Evolutionary conservation across 2,113 vertebrate genomes (phyloP).

Genomic region (Leucopternis melanops): DNA sequence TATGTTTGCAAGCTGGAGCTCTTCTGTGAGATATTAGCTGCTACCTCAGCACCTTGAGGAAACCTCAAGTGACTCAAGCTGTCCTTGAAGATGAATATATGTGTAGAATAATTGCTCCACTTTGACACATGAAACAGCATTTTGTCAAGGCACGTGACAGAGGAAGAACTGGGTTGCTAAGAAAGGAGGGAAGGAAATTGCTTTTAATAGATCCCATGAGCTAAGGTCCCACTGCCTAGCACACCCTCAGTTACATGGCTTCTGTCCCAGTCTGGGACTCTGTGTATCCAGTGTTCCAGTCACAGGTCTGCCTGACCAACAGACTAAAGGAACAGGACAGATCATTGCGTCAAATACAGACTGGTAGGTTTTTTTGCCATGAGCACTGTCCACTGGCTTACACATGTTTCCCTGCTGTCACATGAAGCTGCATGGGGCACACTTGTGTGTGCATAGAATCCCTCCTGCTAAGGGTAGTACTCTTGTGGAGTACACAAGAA

Average conservation of each 20-base stretch:
- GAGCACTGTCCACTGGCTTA: not conserved
- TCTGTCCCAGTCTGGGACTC: not conserved
- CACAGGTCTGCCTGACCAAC: not conserved
- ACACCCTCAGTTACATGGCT: not conserved
- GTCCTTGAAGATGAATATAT: not conserved
- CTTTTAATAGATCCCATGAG: not conserved
- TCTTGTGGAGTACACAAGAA: not conserved
- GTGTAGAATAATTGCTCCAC: not conserved
- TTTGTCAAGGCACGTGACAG: not conserved
- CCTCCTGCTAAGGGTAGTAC: not conserved
- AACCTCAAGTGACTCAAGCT: not conserved
- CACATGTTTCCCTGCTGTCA: not conserved
- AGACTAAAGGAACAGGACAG: not conserved
- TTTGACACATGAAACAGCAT: not conserved
- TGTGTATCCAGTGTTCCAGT: not conserved
- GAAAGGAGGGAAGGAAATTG: not conserved
- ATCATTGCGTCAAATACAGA: not conserved
- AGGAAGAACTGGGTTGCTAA: not conserved
- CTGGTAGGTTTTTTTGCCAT: not conserved
- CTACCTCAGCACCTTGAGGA: not conserved
- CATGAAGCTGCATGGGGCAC: not conserved
- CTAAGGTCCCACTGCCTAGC: not conserved
- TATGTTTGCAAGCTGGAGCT: not conserved
- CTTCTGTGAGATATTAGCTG: not conserved
- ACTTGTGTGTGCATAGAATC: not conserved